Conservation (phyloP, 2,888 invertebrate species). For the Nemotelus nigrinus region DNA sequence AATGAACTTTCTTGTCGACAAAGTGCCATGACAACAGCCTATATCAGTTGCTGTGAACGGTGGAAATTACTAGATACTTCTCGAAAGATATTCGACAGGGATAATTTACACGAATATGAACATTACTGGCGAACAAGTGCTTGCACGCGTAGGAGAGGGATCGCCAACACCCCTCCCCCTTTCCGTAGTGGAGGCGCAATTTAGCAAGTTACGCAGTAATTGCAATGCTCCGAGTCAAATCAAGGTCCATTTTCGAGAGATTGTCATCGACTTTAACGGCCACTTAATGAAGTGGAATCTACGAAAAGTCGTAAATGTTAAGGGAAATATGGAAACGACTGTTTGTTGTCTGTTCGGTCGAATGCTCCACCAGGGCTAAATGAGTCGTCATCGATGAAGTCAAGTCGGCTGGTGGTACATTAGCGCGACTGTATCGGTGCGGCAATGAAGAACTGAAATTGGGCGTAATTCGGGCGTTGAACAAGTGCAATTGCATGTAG, state of each 20-base stretch:
- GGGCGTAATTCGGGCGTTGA: too few species aligned
- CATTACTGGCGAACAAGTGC: too few species aligned
- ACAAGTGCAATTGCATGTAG: too few species aligned
- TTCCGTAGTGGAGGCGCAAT: neutral
- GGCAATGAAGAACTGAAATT: too few species aligned
- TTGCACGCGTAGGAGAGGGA: too few species aligned
- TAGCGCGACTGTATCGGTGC: too few species aligned
- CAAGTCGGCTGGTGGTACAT: neutral
- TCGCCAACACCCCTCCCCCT: too few species aligned
- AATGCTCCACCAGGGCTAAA: neutral
- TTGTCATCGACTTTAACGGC: conserved; percentile 29
- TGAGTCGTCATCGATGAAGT: neutral
- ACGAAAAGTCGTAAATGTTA: conserved; percentile 25
- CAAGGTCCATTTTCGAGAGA: conserved; percentile 28
- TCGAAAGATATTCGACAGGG: too few species aligned
- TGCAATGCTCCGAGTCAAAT: neutral
- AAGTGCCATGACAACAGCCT: neutral
- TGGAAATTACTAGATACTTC: too few species aligned
- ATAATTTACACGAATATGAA: too few species aligned
- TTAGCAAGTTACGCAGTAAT: neutral
- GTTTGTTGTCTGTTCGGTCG: neutral
- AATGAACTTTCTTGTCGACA: conserved; percentile 5
- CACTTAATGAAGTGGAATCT: conserved; percentile 26
- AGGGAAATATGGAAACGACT: conserved; percentile 9
- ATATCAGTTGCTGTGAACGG: too few species aligned